Evolutionary conservation across 1,140 invertebrate species (phyloP), one percentile per base, ranked within the genome.

Genomic region (Planococcus citri): DNA sequence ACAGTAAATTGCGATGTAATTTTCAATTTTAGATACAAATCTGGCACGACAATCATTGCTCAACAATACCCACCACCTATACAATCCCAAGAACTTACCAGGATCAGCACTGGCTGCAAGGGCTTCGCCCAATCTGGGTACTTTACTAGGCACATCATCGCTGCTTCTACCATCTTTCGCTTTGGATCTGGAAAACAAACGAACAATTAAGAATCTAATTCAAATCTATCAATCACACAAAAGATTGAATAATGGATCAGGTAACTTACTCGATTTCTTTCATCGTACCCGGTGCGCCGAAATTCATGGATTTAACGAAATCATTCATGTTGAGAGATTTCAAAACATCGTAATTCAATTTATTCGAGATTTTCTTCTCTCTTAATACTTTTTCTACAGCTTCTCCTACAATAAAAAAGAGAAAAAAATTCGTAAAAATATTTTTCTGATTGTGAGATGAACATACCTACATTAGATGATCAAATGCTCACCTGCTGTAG

Each of bases 261-360:
- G n/a, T n/a, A n/a, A 17, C 41, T 9, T 51, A 51, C 41, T 51
- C 41, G 41, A 51, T 51, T 51, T 64, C 60, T 17, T 64, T 64
- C 22, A 24, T 64, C 1, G 4, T 24, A 64, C 22, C 24, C 3
- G 60, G 10, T 2, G 60, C 10, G 3, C 25, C 25, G 25, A 64
- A 64, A 64, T 64, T 64, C 22, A 64, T 22, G 4, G 60, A 64
- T 64, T 64, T 64, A 21, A 64, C 25, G 60, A 64, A 64, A 64
- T 64, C 60, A 21, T 17, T 27, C 21, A 64, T 69, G 76, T 85
- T 86, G 73, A 95, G 79, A 76, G 86, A 91, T 75, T 92, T 94
- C 14, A 98, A 79, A 21, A 98, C 95, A 74, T 98, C 95, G 76
- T 98, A 98, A 79, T 98, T 97, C 33, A 98, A 97, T 84, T 98